A percentile compares a stretch with the other conserved stretches of the same genome.
phyloP scores from a whole-genome alignment of 2,797 vertebrate species.

The Takifugu rubripes region DNA sequence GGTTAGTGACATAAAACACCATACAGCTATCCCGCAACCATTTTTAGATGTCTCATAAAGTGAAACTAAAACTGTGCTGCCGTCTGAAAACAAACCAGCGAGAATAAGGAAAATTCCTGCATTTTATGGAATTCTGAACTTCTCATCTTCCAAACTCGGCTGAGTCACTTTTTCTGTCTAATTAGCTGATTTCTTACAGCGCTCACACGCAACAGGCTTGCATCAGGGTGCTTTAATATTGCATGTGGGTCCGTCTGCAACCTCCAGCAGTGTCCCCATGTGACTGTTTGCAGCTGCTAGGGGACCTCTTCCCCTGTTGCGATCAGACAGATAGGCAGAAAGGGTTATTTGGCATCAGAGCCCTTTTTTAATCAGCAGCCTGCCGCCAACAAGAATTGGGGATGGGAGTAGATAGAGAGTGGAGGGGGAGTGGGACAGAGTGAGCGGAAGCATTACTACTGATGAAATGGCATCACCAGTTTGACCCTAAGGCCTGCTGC shows the following conservation, averaged over 20 bases:
- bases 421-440: constrained; percentile 12
- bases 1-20: constrained; percentile 77
- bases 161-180: constrained; percentile 6
- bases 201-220: constrained; percentile 24
- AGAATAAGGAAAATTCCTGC: not conserved
- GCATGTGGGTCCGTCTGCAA: constrained; percentile 36
- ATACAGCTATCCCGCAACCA: not conserved
- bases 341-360: constrained; percentile 55
- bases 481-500: constrained; percentile 52
- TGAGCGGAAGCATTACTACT: constrained; percentile 32
- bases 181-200: constrained; percentile 30
- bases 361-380: constrained; percentile 62
- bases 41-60: constrained; percentile 33
- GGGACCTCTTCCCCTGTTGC: constrained; percentile 28
- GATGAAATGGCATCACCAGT: constrained; percentile 57
- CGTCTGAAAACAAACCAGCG: constrained; percentile 18
- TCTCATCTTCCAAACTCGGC: constrained; percentile 3
- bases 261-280: constrained; percentile 40
- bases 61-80: constrained; percentile 18
- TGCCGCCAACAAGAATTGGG: constrained; percentile 50
- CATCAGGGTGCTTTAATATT: constrained; percentile 49
- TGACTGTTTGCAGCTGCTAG: constrained; percentile 32
- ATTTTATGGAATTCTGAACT: constrained; percentile 9
- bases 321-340: constrained; percentile 54
- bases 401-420: constrained; percentile 15